phyloP scores from a whole-genome alignment of 2,888 invertebrate genomes.

The Rotaria magnacalcarata region DNA sequence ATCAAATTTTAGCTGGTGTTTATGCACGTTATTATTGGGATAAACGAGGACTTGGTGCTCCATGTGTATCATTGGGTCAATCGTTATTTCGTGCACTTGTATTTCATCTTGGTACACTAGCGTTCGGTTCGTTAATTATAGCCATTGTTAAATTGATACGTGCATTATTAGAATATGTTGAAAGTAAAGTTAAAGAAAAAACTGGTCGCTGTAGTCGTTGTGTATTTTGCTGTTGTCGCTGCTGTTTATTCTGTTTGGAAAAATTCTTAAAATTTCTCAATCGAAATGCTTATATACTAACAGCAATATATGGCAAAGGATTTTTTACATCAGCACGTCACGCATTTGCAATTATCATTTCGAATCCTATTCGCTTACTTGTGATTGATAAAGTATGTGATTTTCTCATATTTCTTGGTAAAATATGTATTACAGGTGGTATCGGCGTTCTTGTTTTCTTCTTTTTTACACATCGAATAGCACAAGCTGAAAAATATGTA shows the following conservation, averaged over 20 bases:
- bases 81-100: conserved; percentile 45
- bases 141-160: conserved; percentile 83
- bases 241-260: conserved; percentile 60
- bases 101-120: conserved; percentile 82
- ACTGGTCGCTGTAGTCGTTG: conserved; percentile 62
- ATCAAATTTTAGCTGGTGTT: conserved; percentile 66
- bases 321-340: conserved; percentile 84
- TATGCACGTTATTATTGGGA: conserved; percentile 80
- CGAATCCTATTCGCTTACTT: conserved; percentile 67
- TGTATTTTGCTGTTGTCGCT: conserved; percentile 57
- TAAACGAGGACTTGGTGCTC: conserved; percentile 65
- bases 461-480: conserved; percentile 46
- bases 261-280: conserved; percentile 59
- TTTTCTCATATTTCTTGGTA: conserved; percentile 83
- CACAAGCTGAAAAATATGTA: conserved; percentile 37
- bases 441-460: conserved; percentile 45
- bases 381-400: conserved; percentile 69
- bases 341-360: conserved; percentile 79
- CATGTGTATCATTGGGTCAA: conserved; percentile 42
- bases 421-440: conserved; percentile 70
- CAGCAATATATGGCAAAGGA: conserved; percentile 62
- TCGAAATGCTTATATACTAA: conserved; percentile 60
- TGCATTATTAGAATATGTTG: conserved; percentile 76
- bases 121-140: conserved; percentile 83
- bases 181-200: conserved; percentile 75